Conservation (phyloP, 2,888 invertebrate genomes). For the Sphinx pinastri region DNA sequence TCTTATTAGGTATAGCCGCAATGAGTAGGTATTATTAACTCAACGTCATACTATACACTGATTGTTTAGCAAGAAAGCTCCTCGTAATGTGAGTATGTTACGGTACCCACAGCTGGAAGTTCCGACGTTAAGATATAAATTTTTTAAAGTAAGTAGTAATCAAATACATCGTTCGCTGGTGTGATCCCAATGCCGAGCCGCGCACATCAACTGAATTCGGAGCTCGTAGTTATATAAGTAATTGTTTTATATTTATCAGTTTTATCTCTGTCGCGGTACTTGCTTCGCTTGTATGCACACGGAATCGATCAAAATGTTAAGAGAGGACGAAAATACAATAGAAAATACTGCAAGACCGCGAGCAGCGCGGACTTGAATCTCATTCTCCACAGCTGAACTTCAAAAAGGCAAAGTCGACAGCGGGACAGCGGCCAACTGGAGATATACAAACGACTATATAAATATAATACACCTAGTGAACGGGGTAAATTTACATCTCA, state of each 20-base stretch:
- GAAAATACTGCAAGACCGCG: too few species aligned
- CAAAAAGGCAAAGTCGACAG: conserved; percentile 75
- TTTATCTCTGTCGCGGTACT: neutral
- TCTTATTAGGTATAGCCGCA: neutral
- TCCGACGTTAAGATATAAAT: neutral
- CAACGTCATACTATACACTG: neutral
- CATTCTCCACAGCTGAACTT: conserved; percentile 56
- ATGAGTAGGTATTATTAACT: neutral
- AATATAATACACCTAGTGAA: conserved; percentile 66
- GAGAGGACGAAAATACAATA: too few species aligned
- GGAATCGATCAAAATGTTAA: too few species aligned
- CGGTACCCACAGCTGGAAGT: neutral
- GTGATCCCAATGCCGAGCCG: neutral
- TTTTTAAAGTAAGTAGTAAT: neutral
- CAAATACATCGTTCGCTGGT: neutral
- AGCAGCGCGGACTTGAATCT: neutral
- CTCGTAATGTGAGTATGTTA: neutral
- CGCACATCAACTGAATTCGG: neutral
- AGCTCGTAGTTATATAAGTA: too few species aligned
- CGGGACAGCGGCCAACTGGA: conserved; percentile 75
- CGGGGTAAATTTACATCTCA: conserved; percentile 80
- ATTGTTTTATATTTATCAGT: too few species aligned
- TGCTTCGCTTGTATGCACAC: neutral
- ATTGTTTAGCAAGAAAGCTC: neutral
- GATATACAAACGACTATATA: conserved; percentile 76